These are phyloP conservation scores for rat (Rattus norvegicus) DNA, from an alignment of 2,113 vertebrate species.

Conservation along the genomic window DNA sequence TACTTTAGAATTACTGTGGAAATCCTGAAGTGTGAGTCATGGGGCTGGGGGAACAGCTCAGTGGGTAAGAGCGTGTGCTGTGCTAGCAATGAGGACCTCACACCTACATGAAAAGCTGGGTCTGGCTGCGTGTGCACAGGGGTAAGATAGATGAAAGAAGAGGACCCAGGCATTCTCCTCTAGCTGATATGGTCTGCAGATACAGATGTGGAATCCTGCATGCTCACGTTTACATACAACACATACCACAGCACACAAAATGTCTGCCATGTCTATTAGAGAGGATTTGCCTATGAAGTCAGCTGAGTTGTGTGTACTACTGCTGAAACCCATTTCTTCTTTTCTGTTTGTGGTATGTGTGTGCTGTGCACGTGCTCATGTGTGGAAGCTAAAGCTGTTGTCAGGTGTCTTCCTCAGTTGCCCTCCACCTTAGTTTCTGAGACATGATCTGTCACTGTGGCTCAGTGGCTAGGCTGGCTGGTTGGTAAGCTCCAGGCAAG, in stretches of 20 bases:
- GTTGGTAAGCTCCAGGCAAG: neutral
- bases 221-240: neutral
- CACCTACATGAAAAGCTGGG: neutral
- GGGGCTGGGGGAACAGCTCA: neutral
- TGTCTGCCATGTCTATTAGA: neutral
- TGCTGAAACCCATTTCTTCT: conserved; percentile 24
- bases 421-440: neutral
- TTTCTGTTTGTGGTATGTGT: neutral
- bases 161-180: neutral
- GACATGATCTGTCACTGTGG: neutral
- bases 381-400: neutral
- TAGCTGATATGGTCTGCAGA: neutral
- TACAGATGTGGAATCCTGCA: neutral
- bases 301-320: neutral
- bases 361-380: neutral
- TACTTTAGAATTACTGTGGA: conserved; percentile 34
- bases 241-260: neutral
- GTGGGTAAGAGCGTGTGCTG: neutral
- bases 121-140: neutral
- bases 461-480: neutral
- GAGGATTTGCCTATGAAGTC: conserved; percentile 30
- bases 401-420: neutral
- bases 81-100: neutral
- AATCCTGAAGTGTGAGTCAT: neutral
- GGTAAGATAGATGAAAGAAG: neutral